Evolutionary conservation across 2,888 invertebrate species (phyloP).

Genomic region (Drosophila nr. medialis): DNA sequence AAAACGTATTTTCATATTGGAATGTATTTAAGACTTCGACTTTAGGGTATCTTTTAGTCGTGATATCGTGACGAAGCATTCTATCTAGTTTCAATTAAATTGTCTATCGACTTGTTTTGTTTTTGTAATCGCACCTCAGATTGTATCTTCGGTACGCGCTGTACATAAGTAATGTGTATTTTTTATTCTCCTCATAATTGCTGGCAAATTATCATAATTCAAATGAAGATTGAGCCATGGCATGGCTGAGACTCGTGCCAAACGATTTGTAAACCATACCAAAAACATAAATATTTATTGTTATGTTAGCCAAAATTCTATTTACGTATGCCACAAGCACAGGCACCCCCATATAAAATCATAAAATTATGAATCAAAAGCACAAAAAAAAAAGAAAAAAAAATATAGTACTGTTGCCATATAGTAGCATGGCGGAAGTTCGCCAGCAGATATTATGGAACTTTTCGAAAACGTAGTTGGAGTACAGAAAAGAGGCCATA

Average conservation of each 20-base stretch:
- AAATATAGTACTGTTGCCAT: slow-evolving; percentile 24
- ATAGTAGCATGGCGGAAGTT: slow-evolving; percentile 59
- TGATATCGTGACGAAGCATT: not conserved
- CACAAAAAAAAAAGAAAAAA: no score
- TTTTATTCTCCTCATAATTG: slow-evolving; percentile 48
- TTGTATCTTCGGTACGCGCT: slow-evolving; percentile 21
- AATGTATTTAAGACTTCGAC: not conserved
- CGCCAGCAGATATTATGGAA: slow-evolving; percentile 16
- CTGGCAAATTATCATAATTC: slow-evolving; percentile 53
- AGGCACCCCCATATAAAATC: slow-evolving; percentile 56
- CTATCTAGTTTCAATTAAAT: not conserved
- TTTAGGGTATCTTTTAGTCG: not conserved
- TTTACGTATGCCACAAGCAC: slow-evolving; percentile 8
- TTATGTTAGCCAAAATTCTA: not conserved
- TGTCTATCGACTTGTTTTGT: slow-evolving; percentile 12
- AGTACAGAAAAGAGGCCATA: slow-evolving; percentile 69
- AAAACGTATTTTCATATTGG: not conserved
- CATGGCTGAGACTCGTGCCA: slow-evolving; percentile 26
- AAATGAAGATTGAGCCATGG: slow-evolving; percentile 32
- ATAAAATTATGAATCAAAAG: slow-evolving; percentile 48
- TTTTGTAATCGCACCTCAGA: slow-evolving; percentile 50
- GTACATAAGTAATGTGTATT: slow-evolving; percentile 17
- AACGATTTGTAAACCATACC: slow-evolving; percentile 14
- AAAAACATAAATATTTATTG: slow-evolving; percentile 37
- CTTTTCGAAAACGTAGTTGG: slow-evolving; percentile 40